phyloP scores from a whole-genome alignment of 2,888 invertebrate species.

The Drosophila longiperda region DNA sequence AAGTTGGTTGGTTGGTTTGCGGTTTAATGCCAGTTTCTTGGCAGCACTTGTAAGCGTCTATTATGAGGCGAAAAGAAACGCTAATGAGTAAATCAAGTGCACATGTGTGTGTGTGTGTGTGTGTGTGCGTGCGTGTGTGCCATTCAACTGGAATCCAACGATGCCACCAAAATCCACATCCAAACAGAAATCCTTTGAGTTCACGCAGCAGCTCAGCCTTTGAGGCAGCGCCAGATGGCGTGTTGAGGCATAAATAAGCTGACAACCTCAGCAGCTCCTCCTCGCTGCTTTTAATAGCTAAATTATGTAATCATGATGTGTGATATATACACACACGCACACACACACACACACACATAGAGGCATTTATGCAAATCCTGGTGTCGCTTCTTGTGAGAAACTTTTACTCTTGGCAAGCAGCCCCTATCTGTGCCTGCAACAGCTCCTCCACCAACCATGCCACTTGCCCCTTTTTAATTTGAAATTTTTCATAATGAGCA shows the following conservation, averaged over 20 bases:
- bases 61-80: constrained; percentile 79
- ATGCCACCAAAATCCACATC: not conserved
- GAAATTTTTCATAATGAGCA: constrained; percentile 81
- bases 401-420: constrained; percentile 65
- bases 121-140: constrained; percentile 35
- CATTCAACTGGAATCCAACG: not conserved
- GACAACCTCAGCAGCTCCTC: constrained; percentile 12
- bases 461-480: constrained; percentile 74
- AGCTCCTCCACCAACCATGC: constrained; percentile 3
- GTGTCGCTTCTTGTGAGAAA: constrained; percentile 71
- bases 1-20: constrained; percentile 42
- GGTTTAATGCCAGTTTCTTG: constrained; percentile 53
- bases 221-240: constrained; percentile 77
- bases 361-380: constrained; percentile 80
- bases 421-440: constrained; percentile 7
- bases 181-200: constrained; percentile 1
- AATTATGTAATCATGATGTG: constrained; percentile 81
- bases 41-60: constrained; percentile 65
- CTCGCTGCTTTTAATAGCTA: constrained; percentile 76
- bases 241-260: constrained; percentile 81
- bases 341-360: constrained; percentile 19
- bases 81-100: constrained; percentile 80
- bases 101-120: constrained; percentile 56
- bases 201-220: constrained; percentile 42
- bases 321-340: constrained; percentile 63